Base-by-base conservation (phyloP, 1,140 invertebrate genomes). In the Micrasema minimum region DNA sequence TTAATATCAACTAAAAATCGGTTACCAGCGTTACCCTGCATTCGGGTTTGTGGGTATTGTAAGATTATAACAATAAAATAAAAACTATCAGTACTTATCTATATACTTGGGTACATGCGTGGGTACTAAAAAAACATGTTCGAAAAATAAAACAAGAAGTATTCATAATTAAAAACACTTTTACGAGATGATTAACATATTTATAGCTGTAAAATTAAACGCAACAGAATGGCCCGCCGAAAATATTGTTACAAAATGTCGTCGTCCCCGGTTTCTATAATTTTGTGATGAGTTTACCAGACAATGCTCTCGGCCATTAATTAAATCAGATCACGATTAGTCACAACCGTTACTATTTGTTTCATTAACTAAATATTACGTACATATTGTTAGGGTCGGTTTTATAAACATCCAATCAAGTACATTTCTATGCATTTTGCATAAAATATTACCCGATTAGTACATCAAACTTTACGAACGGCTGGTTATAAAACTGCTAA, bases 251-350 rank as follows among this genome's bases (percentile, higher is more conserved):
- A 59, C 22, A 59, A 59, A 22, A 22, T 20, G 35, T 59, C 37
- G 55, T 23, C 14, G 51, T 10, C 16, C 35, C 20, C 53, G 37
- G 9, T 38, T 41, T 41, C 48, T 3, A 5, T 41, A 12, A 16
- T 16, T 14, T 38, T 20, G 14, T 59, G 35, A 59, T 59, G 55
- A 59, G 55, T 38, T 20, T 20, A 59, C 1, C 55, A 59, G 55
- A 59, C 35, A 2, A 7, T 31, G 7, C 7, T 31, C 26, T 51
- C 37, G 55, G 55, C 37, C 55, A 41, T 59, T 59, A 41, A 59
- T 59, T 59, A 59, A 59, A 59, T 41, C 55, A 59, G 22, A 59
- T 41, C 55, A 11, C 11, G 35, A 59, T 59, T 59, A 59, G 55
- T 59, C 55, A 59, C 20, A 22, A 18, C 16, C 43, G 3, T n/a